Percentiles rank a stretch among this genome's conserved stretches.
Conservation (phyloP, 2,888 invertebrate species). For the Oxystoma pomonae region DNA sequence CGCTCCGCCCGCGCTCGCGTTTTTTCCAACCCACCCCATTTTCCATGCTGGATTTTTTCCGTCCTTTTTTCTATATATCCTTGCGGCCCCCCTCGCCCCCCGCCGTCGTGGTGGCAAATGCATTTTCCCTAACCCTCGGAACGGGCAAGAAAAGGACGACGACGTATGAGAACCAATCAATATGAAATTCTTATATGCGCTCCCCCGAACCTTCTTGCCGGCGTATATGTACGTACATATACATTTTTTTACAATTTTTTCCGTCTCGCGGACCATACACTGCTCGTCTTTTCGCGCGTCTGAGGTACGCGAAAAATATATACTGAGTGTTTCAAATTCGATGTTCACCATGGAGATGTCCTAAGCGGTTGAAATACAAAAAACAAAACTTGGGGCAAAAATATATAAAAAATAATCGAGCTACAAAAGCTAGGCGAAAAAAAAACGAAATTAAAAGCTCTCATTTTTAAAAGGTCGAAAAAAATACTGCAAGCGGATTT, state of each 20-base stretch:
- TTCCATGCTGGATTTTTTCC: neutral
- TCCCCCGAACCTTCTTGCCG: constrained; percentile 46
- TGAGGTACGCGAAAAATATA: too few relatives aligned
- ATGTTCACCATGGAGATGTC: too few relatives aligned
- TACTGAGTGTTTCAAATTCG: too few relatives aligned
- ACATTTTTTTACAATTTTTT: constrained; percentile 47
- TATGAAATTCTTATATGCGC: constrained; percentile 45
- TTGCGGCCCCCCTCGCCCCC: neutral
- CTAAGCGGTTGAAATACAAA: too few relatives aligned
- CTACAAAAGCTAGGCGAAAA: too few relatives aligned
- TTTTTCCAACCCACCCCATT: neutral
- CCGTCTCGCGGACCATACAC: constrained; percentile 8
- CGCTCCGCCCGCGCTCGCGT: neutral
- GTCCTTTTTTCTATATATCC: neutral
- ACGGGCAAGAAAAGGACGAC: constrained; percentile 8
- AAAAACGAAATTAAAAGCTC: too few relatives aligned
- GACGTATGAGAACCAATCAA: constrained; percentile 44
- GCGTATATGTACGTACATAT: constrained; percentile 50
- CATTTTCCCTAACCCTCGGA: neutral
- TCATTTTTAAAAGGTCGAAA: too few relatives aligned
- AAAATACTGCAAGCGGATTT: too few relatives aligned
- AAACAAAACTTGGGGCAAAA: too few relatives aligned
- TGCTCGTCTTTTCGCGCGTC: too few relatives aligned
- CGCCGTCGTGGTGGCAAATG: neutral
- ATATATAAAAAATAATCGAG: too few relatives aligned